Evolutionary conservation across 2,797 vertebrate genomes (phyloP).

Genomic region (Pelobates cultripes): DNA sequence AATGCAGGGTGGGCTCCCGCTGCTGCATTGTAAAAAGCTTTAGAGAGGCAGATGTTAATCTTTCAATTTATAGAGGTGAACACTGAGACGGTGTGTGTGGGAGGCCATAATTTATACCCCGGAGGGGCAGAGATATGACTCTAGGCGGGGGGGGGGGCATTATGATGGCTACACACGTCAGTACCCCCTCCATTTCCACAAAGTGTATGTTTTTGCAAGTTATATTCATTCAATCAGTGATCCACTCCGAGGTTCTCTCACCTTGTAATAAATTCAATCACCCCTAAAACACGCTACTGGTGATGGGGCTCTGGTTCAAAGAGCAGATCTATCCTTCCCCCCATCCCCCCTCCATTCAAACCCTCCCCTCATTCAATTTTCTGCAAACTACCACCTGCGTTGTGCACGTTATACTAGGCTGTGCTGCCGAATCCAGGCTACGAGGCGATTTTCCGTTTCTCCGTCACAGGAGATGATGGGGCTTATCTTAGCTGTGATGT

Average conservation of each 20-base stretch:
- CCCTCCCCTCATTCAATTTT: too few relatives aligned
- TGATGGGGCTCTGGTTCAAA: too few relatives aligned
- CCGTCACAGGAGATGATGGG: too few relatives aligned
- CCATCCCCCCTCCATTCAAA: too few relatives aligned
- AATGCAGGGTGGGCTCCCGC: too few relatives aligned
- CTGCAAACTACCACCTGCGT: too few relatives aligned
- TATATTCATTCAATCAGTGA: not conserved
- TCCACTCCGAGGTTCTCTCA: not conserved
- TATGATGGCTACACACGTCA: not conserved
- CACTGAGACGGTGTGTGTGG: constrained; percentile 18
- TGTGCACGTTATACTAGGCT: too few relatives aligned
- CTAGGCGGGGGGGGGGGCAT: not conserved
- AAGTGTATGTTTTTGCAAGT: not conserved
- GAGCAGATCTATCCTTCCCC: too few relatives aligned
- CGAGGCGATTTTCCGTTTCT: too few relatives aligned
- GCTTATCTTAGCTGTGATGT: too few relatives aligned
- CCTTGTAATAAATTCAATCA: not conserved
- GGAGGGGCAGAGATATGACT: constrained; percentile 17
- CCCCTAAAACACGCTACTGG: not conserved
- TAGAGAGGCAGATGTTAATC: constrained; percentile 40
- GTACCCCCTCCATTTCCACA: not conserved
- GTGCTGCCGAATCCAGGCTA: too few relatives aligned
- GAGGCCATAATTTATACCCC: constrained; percentile 9
- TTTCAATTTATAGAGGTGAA: constrained; percentile 42
- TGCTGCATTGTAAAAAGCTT: constrained; percentile 11